A percentile compares a stretch with the other conserved stretches of the same genome.
phyloP scores from a whole-genome alignment of 2,888 invertebrate genomes.

The Lordiphosa fenestrarum region DNA sequence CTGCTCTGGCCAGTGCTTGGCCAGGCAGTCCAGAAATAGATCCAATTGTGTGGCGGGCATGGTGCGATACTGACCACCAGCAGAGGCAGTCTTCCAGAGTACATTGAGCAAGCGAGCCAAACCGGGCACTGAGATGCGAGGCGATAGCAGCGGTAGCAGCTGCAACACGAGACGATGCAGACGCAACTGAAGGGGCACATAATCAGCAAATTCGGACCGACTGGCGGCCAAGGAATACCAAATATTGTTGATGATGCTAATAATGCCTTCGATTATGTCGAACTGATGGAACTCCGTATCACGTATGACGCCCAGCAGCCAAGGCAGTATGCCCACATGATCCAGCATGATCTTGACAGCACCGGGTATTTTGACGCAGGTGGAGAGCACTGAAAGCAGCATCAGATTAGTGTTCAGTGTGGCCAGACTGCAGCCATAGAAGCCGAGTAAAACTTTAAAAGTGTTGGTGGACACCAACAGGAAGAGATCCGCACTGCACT shows the following conservation, averaged over 20 bases:
- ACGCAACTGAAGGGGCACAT: conserved; percentile 61
- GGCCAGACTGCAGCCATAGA: conserved; percentile 84
- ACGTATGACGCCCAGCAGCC: conserved; percentile 82
- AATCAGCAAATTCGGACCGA: conserved; percentile 66
- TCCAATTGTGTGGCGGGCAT: conserved; percentile 61
- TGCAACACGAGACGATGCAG: conserved; percentile 70
- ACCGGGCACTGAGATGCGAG: conserved; percentile 67
- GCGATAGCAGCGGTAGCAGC: conserved; percentile 72
- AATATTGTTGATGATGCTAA: conserved; percentile 78
- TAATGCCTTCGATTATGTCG: conserved; percentile 78
- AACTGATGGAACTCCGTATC: conserved; percentile 78
- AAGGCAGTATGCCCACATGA: conserved; percentile 86
- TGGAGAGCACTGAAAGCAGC: conserved; percentile 85
- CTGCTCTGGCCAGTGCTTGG: conserved; percentile 67
- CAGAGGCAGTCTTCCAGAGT: conserved; percentile 67
- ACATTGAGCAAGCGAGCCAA: conserved; percentile 76
- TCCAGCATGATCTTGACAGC: conserved; percentile 85
- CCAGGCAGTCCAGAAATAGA: conserved; percentile 69
- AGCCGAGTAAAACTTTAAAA: conserved; percentile 89
- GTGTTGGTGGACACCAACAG: conserved; percentile 87
- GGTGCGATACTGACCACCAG: conserved; percentile 43
- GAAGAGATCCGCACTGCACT: conserved; percentile 87
- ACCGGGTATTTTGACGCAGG: conserved; percentile 84
- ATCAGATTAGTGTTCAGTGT: conserved; percentile 84
- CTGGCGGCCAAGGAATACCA: conserved; percentile 77